A percentile compares a stretch with the other conserved stretches of the same genome.
Evolutionary conservation across 2,797 vertebrate species (phyloP).

Genomic region (Hemibagrus guttatus): DNA sequence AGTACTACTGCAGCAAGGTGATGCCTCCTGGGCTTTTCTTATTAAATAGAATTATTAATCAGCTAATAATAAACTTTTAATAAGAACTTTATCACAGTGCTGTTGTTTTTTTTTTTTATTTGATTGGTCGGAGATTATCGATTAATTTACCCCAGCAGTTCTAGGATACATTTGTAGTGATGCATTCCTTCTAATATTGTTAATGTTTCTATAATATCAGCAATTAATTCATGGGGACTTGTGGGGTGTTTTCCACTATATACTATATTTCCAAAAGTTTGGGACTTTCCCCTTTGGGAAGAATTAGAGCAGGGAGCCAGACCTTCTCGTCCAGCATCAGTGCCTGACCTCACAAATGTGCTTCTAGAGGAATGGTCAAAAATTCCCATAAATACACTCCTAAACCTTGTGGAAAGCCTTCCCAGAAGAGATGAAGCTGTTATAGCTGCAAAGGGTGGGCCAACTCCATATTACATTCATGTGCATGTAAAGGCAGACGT

Average conservation of each 20-base stretch:
- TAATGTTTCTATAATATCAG: background rate
- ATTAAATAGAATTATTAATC: background rate
- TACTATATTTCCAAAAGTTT: too few species aligned
- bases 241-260: background rate
- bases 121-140: background rate
- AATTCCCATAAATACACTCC: too few species aligned
- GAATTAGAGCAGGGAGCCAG: too few species aligned
- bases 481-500: too few species aligned
- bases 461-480: too few species aligned
- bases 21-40: conserved; percentile 20
- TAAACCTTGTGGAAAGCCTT: too few species aligned
- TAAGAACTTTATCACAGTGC: background rate
- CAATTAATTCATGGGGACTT: background rate
- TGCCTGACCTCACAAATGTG: too few species aligned
- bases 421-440: too few species aligned
- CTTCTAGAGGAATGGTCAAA: too few species aligned
- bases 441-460: too few species aligned
- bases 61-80: background rate
- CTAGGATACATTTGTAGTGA: background rate
- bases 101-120: background rate
- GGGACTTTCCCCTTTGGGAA: too few species aligned
- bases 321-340: too few species aligned
- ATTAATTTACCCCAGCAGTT: background rate
- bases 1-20: conserved; percentile 99
- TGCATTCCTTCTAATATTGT: background rate